Evolutionary conservation across 2,888 invertebrate species (phyloP).

Genomic region (Acleris cristana): DNA sequence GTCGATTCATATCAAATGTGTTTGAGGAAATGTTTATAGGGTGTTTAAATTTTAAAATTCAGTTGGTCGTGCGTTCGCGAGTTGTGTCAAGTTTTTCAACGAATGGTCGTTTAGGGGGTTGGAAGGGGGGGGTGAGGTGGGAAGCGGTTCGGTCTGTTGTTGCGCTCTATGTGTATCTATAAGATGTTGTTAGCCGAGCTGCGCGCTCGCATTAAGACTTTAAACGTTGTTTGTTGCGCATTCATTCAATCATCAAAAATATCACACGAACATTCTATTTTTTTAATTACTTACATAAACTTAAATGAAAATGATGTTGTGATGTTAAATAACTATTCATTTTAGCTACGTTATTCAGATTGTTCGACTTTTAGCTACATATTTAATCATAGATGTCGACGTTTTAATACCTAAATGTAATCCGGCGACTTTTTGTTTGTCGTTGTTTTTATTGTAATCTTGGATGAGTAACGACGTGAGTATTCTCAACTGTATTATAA

Average conservation of each 20-base stretch:
- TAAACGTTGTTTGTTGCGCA: conserved; percentile 71
- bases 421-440: conserved; percentile 19
- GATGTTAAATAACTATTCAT: conserved; percentile 33
- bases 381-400: conserved; percentile 30
- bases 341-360: conserved; percentile 28
- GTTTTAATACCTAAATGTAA: conserved; percentile 24
- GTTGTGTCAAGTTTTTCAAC: conserved; percentile 69
- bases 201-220: conserved; percentile 43
- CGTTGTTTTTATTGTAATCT: conserved; percentile 22
- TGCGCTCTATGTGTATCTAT: conserved; percentile 63
- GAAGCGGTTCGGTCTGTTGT: conserved; percentile 54
- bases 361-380: conserved; percentile 18
- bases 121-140: conserved; percentile 38
- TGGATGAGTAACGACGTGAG: conserved; percentile 31
- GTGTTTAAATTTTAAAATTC: conserved; percentile 52
- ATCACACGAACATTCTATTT: conserved; percentile 16
- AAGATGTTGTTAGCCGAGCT: conserved; percentile 61
- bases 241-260: conserved; percentile 22
- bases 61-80: conserved; percentile 51
- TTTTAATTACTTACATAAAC: conserved; percentile 14
- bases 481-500: conserved; percentile 57
- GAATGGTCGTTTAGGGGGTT: conserved; percentile 48
- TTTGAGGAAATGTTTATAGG: conserved; percentile 62
- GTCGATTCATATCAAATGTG: conserved; percentile 75
- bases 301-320: conserved; percentile 29